Base-by-base conservation (phyloP, 2,888 invertebrate species). In the Hedychridium roseum region DNA sequence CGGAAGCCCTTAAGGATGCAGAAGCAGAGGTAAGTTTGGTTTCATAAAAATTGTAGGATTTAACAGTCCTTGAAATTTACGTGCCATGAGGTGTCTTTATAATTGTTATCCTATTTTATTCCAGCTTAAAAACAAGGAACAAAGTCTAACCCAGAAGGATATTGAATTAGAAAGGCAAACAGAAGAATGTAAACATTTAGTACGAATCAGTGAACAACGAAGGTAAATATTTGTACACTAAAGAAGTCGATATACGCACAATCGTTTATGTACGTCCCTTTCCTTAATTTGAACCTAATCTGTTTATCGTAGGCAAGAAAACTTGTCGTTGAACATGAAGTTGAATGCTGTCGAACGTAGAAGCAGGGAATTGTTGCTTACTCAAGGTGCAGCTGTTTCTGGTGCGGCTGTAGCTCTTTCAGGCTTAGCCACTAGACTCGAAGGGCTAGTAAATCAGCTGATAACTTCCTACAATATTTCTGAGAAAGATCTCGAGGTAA, bases 181-280 rank as follows among this genome's bases (percentile, higher is more conserved):
- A 26, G 90, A 89, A 40, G 91, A 92, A 71, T 91, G 90, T 68
- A 86, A 89, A 6, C 90, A 90, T 71, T 82, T 92, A 50, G 89
- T 90, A 45, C 84, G 90, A 59, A 85, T 91, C 74, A 90, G 88
- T 73, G 92, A 92, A 78, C 91, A 91, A 80, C 85, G 90, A 66
- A 86, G 89, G 76, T 88, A 82, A 70, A 79, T n/a, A n/a, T n/a
- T n/a, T n/a, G n/a, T n/a, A n/a, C n/a, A n/a, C n/a, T n/a, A n/a
- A n/a, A n/a, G n/a, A n/a, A n/a, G n/a, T n/a, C n/a, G n/a, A n/a
- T n/a, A n/a, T n/a, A n/a, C 6, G 0, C 15, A 31, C 23, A 9
- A 41, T 27, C 16, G 4, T 16, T 15, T 15, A 35, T 27, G n/a
- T 9, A 3, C 31, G 12, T 28, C 16, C 3, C 37, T 41, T 14